Base-by-base conservation (phyloP, 1,140 invertebrate species). In the Drosophila leontia region DNA sequence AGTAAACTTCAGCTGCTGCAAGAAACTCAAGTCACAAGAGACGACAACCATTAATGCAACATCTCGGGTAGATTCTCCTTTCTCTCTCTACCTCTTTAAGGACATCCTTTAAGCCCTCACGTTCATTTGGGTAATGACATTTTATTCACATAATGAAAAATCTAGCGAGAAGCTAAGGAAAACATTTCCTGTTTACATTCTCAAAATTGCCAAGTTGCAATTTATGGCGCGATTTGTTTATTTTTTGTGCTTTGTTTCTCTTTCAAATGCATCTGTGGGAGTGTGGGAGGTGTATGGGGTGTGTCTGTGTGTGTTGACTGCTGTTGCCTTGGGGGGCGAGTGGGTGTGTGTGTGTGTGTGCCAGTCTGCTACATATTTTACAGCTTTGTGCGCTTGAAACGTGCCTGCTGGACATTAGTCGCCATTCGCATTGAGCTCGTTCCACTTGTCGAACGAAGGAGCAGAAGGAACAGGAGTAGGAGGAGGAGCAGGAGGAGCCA, bases 151-250 rank as follows among this genome's bases (percentile, higher is more conserved):
- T 39, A 48, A 58, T 56, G 47, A 57, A 76, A 82, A 68, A 65
- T 51, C 37, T 44, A 78, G 59, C 77, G 55, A 57, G 64, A 58
- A 70, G 57, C 53, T 42, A 63, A 78, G 65, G 62, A 86, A 86
- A 88, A 88, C 76, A 88, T 86, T 88, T 86, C 83, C 84, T 86
- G 84, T 86, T 86, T 86, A 88, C 84, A 77, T 86, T 88, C 64
- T 65, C 63, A 72, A 83, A 87, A 88, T 88, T 70, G 67, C 79
- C 82, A 69, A 82, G 80, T 87, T 87, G 80, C 80, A 87, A 86
- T 88, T 88, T 86, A 86, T 86, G 84, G 80, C 67, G 67, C 75
- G 70, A 74, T 75, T 87, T 79, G 82, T 65, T 80, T 80, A 80
- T 84, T 80, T 80, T 65, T 69, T 69, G 50, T 55, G 64, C 48